Conservation (phyloP, 1,140 invertebrate genomes). For the Cydia amplana region DNA sequence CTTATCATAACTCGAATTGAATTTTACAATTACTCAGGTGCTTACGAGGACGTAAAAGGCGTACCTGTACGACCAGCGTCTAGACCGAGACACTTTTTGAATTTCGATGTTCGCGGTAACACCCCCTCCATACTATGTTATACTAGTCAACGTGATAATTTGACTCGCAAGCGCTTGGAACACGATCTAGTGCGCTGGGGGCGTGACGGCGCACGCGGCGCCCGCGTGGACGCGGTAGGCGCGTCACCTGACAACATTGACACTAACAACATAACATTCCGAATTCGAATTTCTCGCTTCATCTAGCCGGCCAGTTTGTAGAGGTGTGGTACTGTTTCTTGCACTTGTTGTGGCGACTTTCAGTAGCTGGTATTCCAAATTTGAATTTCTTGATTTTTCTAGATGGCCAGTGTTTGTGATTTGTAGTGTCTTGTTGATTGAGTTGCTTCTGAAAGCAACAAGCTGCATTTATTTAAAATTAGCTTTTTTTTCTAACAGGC, state of each 20-base stretch:
- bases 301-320: background rate
- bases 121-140: too few relatives aligned
- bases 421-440: too few relatives aligned
- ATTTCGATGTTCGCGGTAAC: too few relatives aligned
- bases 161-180: too few relatives aligned
- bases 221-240: conserved; percentile 36
- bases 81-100: too few relatives aligned
- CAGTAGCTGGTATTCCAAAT: background rate
- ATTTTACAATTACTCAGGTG: too few relatives aligned
- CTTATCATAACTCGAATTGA: too few relatives aligned
- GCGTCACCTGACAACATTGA: conserved; percentile 43
- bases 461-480: too few relatives aligned
- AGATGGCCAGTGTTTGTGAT: too few relatives aligned
- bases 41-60: too few relatives aligned
- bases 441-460: background rate
- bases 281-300: background rate
- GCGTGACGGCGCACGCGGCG: conserved; percentile 46
- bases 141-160: too few relatives aligned
- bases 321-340: background rate
- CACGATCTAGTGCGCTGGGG: conserved; percentile 34
- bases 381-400: background rate
- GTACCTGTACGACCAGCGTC: too few relatives aligned
- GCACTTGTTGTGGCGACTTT: background rate
- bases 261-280: conserved; percentile 17
- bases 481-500: background rate